Conservation (phyloP, 2,113 vertebrate species). For the Lycaon pictus region DNA sequence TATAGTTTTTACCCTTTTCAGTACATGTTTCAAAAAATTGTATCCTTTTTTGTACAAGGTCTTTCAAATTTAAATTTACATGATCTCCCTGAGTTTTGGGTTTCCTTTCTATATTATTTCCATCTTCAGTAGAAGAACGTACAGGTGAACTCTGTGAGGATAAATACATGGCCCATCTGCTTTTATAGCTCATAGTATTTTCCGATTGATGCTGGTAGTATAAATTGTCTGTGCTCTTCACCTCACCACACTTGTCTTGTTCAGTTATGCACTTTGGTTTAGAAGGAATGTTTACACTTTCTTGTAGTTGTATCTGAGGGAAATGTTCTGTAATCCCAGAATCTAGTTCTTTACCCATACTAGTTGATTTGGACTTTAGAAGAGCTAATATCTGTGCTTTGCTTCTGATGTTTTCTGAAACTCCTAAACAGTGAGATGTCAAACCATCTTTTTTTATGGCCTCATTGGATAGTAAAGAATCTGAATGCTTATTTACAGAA, state of each 20-base stretch:
- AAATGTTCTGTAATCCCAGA: not conserved
- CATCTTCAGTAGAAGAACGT: not conserved
- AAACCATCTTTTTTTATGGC: not conserved
- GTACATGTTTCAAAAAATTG: not conserved
- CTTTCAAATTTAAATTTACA: slow-evolving; percentile 56
- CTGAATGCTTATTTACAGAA: slow-evolving; percentile 27
- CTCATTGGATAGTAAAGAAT: not conserved
- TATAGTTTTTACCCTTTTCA: slow-evolving; percentile 6
- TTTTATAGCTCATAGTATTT: slow-evolving; percentile 10
- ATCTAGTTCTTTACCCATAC: not conserved
- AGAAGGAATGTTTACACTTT: not conserved
- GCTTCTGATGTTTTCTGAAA: slow-evolving; percentile 85
- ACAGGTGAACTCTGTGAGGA: slow-evolving; percentile 48
- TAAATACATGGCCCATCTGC: slow-evolving; percentile 76
- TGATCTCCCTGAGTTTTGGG: not conserved
- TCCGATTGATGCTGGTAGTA: not conserved
- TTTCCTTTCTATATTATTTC: not conserved
- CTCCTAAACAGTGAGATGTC: not conserved
- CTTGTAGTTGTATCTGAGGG: slow-evolving; percentile 32
- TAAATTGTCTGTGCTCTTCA: not conserved
- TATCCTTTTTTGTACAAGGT: not conserved
- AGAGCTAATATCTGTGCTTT: slow-evolving; percentile 89
- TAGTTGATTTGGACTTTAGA: slow-evolving; percentile 78
- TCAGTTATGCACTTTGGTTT: not conserved
- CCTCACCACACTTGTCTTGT: not conserved